A percentile compares a stretch with the other conserved stretches of the same genome.
Evolutionary conservation across 2,888 invertebrate genomes (phyloP).

Genomic region (Cyrtodaria siliqua): DNA sequence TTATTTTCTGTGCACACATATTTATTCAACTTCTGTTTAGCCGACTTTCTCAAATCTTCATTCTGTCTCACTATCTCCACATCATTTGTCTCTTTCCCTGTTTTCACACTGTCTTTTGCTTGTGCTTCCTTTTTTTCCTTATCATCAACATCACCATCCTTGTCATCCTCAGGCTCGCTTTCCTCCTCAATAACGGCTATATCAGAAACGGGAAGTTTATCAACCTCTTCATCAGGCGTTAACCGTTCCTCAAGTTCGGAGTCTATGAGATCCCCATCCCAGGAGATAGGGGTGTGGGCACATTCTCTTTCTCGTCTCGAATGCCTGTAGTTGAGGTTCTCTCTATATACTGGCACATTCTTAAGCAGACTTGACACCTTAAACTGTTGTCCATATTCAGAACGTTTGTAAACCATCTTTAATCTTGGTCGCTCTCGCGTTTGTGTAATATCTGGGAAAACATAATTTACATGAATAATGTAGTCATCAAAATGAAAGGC

Average conservation of each 20-base stretch:
- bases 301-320: conserved; percentile 72
- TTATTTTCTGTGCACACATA: too few relatives aligned
- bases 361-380: conserved; percentile 67
- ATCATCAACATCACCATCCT: conserved; percentile 38
- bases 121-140: conserved; percentile 55
- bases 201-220: conserved; percentile 51
- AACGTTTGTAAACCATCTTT: conserved; percentile 73
- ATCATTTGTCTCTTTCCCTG: conserved; percentile 25
- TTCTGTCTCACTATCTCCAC: conserved; percentile 57
- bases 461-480: too few relatives aligned
- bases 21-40: conserved; percentile 66
- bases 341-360: conserved; percentile 71
- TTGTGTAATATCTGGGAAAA: too few relatives aligned
- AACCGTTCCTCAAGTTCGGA: conserved; percentile 56
- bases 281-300: conserved; percentile 75
- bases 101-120: conserved; percentile 22
- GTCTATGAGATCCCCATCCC: conserved; percentile 63
- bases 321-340: conserved; percentile 72
- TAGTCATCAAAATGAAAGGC: too few relatives aligned
- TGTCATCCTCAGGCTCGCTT: too few relatives aligned
- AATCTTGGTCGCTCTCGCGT: too few relatives aligned
- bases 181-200: conserved; percentile 55
- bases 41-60: conserved; percentile 57
- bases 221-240: conserved; percentile 45
- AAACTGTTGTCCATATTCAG: conserved; percentile 75